Base-by-base conservation (phyloP, 2,113 vertebrate species). In the Silurus glanis region DNA sequence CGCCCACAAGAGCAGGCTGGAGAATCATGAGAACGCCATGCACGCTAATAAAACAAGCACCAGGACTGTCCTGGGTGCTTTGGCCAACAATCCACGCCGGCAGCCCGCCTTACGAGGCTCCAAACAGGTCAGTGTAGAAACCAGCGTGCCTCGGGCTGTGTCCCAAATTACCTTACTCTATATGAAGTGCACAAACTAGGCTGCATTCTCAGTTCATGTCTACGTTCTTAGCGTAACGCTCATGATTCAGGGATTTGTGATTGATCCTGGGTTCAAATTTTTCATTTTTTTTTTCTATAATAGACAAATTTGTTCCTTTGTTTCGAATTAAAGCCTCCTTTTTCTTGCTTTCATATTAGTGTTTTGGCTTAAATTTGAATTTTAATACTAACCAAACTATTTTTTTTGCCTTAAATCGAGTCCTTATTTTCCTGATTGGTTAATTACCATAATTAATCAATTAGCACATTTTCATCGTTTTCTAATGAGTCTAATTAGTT, bases 1-100 rank as follows among this genome's bases (percentile, higher is more conserved):
- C 19, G 89, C 89, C 0, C 3, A 83, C 0, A 95, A 95, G 83
- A 19, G 25, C 83, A 72, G 93, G 82, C 67, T 80, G n/a, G 97
- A 98, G 58, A 96, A 98, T 91, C 96, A 96, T 82, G 97, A 99
- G 79, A 98, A 99, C 87, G 58, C 37, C 37, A 37, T 95, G 1
- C 93, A 94, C 0, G 95, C 96, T 0, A 21, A 19, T 10, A 95
- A 93, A 64, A 85, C 87, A 0, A 84, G 90, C 3, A 89, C 86
- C 89, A 95, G 97, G 69, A 95, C 96, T 19, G 96, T 94, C 3
- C 89, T 97, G 89, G 96, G 95, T 4, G 90, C 93, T 4, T 89
- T 98, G 89, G 95, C 95, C 90, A 93, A 92, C 69, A 95, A 94
- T 82, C 94, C 91, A 69, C 85, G 91, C 25, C 88, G 88, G 82